Evolutionary conservation across 2,113 vertebrate species (phyloP).

Genomic region (Raja brachyura): DNA sequence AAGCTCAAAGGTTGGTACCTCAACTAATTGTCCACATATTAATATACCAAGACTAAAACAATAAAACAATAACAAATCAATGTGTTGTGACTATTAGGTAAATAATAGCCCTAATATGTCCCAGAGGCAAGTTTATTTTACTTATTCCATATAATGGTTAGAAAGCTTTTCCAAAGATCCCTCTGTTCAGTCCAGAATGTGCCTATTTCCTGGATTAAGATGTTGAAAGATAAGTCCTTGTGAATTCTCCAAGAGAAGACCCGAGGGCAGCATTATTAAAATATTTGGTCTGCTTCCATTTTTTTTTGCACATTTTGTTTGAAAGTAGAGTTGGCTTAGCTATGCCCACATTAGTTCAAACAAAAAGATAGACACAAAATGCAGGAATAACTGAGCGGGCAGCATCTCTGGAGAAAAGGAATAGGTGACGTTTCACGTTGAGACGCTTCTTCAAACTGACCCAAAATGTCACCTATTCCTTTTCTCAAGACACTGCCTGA

Average conservation of each 20-base stretch:
- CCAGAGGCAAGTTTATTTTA: not conserved
- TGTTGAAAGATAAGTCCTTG: not conserved
- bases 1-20: not conserved
- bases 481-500: no score
- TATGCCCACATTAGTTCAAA: not conserved
- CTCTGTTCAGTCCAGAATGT: not conserved
- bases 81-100: not conserved
- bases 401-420: no score
- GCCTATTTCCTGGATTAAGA: not conserved
- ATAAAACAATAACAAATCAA: not conserved
- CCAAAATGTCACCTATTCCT: no score
- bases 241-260: not conserved
- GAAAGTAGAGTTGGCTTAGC: not conserved
- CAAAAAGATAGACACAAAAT: not conserved
- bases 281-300: not conserved
- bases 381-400: no score
- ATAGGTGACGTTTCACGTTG: no score
- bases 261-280: not conserved
- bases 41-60: not conserved
- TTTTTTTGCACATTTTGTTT: not conserved
- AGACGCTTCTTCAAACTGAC: no score
- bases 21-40: not conserved
- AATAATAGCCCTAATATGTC: not conserved
- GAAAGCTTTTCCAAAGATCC: not conserved
- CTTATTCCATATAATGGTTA: not conserved